Base-by-base conservation (phyloP, 2,888 invertebrate genomes). In the Pseudeuparius sepicola region DNA sequence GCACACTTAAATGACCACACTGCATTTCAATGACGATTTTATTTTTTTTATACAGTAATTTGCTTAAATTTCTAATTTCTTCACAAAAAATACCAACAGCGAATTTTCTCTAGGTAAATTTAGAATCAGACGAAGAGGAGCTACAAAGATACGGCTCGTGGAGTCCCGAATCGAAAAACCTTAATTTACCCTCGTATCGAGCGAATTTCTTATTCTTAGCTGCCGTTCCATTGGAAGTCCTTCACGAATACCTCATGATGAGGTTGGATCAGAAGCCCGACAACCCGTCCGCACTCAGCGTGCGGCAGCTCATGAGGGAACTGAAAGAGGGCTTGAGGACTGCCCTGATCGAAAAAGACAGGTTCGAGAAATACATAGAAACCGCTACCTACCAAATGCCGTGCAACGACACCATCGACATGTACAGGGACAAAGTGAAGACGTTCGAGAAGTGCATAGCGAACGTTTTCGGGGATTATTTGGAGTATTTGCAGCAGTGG, bases 211-310 rank as follows among this genome's bases (percentile, higher is more conserved):
- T 93, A 33, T 87, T 92, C 59, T 70, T 94, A 10, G 78, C 85
- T 39, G 75, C 81, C 31, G 76, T 93, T 32, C 86, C 89, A 14
- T 64, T 96, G 53, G 89, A 93, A 61, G 78, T 92, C n/a, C 80
- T 90, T 42, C 86, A 92, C 55, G 92, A 94, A 62, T 93, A 90
- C 65, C 66, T 94, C 25, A 66, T 78, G 40, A 78, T 93, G 69
- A 66, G 92, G 25, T 66, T 92, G 23, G 89, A 92, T 55, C 79
- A 83, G 40, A 76, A 81, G 37, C 86, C 87, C 0, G 73, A 74
- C 13, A 78, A 83, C 31, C 92, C 92, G 0, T 89, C 88, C 31
- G 78, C 83, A 4, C 71, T 92, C 27, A 89, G 89, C 47, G 75
- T 92, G 27, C 74, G 85, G 51, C 90, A 92, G 69, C 75, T 78